Percentiles rank a stretch among this genome's conserved stretches.
Evolutionary conservation across 2,113 vertebrate species (phyloP).

Genomic region (Gallinago undulata): DNA sequence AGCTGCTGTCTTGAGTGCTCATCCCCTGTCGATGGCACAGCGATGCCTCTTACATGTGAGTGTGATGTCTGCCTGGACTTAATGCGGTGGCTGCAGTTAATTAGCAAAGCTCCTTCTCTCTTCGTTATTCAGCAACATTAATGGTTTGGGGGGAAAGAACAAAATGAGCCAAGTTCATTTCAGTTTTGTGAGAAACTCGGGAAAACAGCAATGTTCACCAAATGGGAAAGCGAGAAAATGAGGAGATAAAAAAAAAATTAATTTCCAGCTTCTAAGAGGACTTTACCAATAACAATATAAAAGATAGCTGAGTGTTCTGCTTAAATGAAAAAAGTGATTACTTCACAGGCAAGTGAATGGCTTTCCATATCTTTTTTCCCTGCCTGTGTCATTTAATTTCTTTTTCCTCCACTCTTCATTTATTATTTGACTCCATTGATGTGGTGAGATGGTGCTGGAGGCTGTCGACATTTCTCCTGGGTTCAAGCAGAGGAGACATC

Average conservation of each 20-base stretch:
- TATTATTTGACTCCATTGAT: background rate
- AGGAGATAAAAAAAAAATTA: constrained; percentile 8
- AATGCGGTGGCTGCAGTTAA: background rate
- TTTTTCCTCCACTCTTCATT: background rate
- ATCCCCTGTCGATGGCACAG: background rate
- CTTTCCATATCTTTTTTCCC: background rate
- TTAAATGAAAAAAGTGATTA: constrained; percentile 51
- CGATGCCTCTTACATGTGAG: background rate
- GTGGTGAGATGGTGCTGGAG: background rate
- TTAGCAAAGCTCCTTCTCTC: constrained; percentile 21
- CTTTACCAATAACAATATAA: constrained; percentile 22
- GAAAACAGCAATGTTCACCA: background rate
- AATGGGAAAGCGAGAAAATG: constrained; percentile 24
- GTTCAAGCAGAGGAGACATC: background rate
- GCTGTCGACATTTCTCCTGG: rapidly evolving
- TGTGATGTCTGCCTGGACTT: background rate
- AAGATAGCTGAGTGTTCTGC: constrained; percentile 12
- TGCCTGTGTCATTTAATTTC: background rate
- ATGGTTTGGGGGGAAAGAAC: constrained; percentile 2
- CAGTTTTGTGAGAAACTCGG: background rate
- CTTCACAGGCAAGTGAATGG: background rate
- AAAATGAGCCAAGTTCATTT: constrained; percentile 40
- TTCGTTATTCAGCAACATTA: background rate
- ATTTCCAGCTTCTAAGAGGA: constrained; percentile 47
- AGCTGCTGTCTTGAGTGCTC: background rate